Base-by-base conservation (phyloP, 1,140 invertebrate genomes). In the Drosophila persimilis region DNA sequence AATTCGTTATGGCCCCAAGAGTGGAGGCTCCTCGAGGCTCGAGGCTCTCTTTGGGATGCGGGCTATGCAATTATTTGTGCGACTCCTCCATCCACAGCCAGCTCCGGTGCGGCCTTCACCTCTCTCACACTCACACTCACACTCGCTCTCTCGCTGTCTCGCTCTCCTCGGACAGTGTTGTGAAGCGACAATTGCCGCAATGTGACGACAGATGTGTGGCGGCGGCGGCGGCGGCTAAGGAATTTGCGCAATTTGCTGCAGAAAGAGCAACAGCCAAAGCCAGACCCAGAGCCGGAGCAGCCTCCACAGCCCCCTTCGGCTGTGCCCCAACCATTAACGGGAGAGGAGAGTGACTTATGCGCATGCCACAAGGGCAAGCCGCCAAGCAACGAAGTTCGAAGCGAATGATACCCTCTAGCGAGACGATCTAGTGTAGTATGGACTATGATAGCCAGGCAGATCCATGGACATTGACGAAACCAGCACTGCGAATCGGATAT, bases 201-300 rank as follows among this genome's bases (percentile, higher is more conserved):
- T 56, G 58, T 86, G 80, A 77, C 81, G 77, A 86, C 80, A 84
- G 80, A 84, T 86, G 77, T 73, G 60, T 50, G 50, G 24, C 35
- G 53, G 26, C 24, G 24, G 22, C 53, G 58, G 55, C 35, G 35
- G 71, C 52, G 55, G 47, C 54, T 60, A 63, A 80, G 80, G 81
- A 84, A 84, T 86, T 86, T 73, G 81, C 77, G 73, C 77, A 84
- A 84, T 85, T 85, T 86, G 73, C 70, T 50, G 52, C 59, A 55
- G 46, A 63, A 56, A 55, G 44, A 73, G 26, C 63, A 55, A 39
- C 45, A 51, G 24, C n/a, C 39, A 15, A 13, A 45, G 54, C 26
- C 31, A 46, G 35, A 39, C 6, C 7, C 8, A 8, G 8, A 15
- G 35, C 48, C 26, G 13, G 22, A 54, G 26, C 26, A 62, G 31